Base-by-base conservation (phyloP, 2,113 vertebrate genomes). In the Garra rufa region DNA sequence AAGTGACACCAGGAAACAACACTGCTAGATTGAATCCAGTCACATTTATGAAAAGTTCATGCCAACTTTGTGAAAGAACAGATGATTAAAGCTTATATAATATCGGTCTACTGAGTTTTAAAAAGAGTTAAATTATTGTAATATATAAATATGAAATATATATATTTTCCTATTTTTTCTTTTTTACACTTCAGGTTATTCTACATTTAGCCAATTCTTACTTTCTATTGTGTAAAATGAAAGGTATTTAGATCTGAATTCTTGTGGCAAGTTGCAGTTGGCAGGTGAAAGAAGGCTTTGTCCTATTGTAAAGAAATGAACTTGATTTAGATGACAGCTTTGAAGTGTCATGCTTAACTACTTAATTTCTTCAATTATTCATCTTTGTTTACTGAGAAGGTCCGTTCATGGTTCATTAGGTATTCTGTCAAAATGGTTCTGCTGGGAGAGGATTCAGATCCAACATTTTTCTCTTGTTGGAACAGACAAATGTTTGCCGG, bases 391-490 rank as follows among this genome's bases (percentile, higher is more conserved):
- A 77, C 75, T 41, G 21, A 41, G 24, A 79, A 44, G n/a, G 38
- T 44, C 41, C 11, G 3, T 63, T 28, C 24, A 59, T 26, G n/a
- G 57, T 79, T 28, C 14, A 75, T 59, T 61, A 46, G 28, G 76
- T 30, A 50, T 67, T 67, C 28, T 77, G 21, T 69, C 13, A 43
- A n/a, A 55, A 41, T n/a, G 34, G 21, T n/a, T 11, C 17, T 26
- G 55, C 74, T 76, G 24, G 44, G n/a, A 44, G 38, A 61, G 19
- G 19, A 65, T 76, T 15, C 30, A 67, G 17, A 30, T 21, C 28
- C 15, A 24, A 48, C 38, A 71, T 67, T 80, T 80, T 75, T 19
- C 63, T 28, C 52, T 77, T 70, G 79, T 76, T 82, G 8, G 73
- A 50, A 44, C 76, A 69, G 71, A 26, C 71, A 81, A 69, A 41